Evolutionary conservation across 2,113 vertebrate species (phyloP).

Genomic region (Cephalopterus ornatus): DNA sequence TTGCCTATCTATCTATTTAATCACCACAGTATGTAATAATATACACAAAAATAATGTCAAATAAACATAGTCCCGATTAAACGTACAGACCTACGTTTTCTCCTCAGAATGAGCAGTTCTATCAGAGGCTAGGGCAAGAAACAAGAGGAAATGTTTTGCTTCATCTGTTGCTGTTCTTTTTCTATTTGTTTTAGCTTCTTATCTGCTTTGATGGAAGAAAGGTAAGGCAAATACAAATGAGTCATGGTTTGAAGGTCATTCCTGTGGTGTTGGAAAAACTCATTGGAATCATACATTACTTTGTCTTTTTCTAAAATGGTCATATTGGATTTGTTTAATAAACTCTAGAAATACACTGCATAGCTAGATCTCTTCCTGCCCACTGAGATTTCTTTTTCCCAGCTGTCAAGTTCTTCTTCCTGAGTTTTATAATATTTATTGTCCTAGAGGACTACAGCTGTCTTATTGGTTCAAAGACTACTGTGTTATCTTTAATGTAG

Average conservation of each 20-base stretch:
- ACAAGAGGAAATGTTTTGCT: background rate
- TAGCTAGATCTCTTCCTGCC: background rate
- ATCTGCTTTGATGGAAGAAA: background rate
- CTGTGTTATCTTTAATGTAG: background rate
- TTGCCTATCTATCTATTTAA: background rate
- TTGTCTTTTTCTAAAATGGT: background rate
- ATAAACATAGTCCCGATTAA: background rate
- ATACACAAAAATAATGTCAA: background rate
- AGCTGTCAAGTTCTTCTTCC: background rate
- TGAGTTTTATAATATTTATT: background rate
- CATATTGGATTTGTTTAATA: background rate
- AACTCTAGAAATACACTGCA: background rate
- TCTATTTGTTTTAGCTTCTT: background rate
- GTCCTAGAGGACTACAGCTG: background rate
- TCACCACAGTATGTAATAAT: background rate
- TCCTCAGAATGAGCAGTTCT: background rate
- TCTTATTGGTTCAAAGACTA: background rate
- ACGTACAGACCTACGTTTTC: background rate
- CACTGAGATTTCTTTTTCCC: background rate
- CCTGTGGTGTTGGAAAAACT: background rate
- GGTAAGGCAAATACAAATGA: background rate
- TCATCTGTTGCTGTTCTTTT: background rate
- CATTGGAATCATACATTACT: background rate
- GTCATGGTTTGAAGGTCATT: background rate
- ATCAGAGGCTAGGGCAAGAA: background rate